phyloP scores from a whole-genome alignment of 2,113 vertebrate species.

The Tetraodon nigroviridis region DNA sequence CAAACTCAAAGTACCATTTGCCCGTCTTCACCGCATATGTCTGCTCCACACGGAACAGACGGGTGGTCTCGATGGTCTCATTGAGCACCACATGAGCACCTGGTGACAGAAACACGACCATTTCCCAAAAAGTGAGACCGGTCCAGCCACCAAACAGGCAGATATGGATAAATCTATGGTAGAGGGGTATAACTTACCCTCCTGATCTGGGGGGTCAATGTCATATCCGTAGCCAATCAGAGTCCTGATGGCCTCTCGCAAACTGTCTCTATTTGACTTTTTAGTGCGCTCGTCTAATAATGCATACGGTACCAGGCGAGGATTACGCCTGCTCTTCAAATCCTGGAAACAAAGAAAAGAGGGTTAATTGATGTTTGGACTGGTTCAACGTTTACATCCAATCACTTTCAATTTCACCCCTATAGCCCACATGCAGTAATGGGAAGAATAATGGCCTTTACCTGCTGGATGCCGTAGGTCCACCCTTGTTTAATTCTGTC shows the following conservation, averaged over 20 bases:
- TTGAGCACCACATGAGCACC: slow-evolving; percentile 78
- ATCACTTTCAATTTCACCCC: too few relatives aligned
- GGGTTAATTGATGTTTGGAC: background rate
- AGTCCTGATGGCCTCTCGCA: slow-evolving; percentile 93
- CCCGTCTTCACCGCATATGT: slow-evolving; percentile 89
- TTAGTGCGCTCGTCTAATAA: slow-evolving; percentile 96
- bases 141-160: too few relatives aligned
- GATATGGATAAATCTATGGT: too few relatives aligned
- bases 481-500: slow-evolving; percentile 99
- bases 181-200: slow-evolving; percentile 65
- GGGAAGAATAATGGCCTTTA: slow-evolving; percentile 40
- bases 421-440: too few relatives aligned
- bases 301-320: slow-evolving; percentile 91
- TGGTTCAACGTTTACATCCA: too few relatives aligned
- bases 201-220: slow-evolving; percentile 93
- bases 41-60: slow-evolving; percentile 91
- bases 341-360: slow-evolving; percentile 71
- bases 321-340: slow-evolving; percentile 94
- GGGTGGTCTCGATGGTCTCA: slow-evolving; percentile 86
- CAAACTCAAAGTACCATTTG: slow-evolving; percentile 99
- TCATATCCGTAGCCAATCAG: slow-evolving; percentile 92
- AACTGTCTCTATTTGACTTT: slow-evolving; percentile 95
- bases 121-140: too few relatives aligned
- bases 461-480: slow-evolving; percentile 99
- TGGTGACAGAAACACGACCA: slow-evolving; percentile 28